Evolutionary conservation across 1,140 invertebrate genomes (phyloP).

Genomic region (Stegodyphus dumicola): DNA sequence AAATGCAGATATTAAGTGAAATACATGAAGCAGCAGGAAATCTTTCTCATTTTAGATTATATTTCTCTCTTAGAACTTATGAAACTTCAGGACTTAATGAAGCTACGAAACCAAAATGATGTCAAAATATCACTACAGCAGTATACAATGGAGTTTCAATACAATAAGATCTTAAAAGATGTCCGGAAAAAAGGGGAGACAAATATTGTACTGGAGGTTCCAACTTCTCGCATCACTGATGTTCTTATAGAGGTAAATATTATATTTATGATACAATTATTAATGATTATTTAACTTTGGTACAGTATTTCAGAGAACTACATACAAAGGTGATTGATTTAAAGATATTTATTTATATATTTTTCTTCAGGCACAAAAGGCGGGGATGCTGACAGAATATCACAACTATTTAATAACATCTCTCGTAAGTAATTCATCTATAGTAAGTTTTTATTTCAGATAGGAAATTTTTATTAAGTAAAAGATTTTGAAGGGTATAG

Average conservation of each 20-base stretch:
- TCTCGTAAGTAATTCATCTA: conserved; percentile 66
- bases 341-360: conserved; percentile 64
- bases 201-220: conserved; percentile 61
- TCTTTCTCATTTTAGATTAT: not conserved
- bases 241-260: conserved; percentile 38
- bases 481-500: no score
- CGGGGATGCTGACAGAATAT: conserved; percentile 66
- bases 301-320: no score
- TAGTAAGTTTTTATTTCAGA: no score
- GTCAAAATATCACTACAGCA: conserved; percentile 51
- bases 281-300: no score
- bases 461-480: no score
- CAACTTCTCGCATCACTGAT: conserved; percentile 51
- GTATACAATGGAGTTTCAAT: conserved; percentile 62
- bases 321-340: not conserved
- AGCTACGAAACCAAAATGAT: conserved; percentile 39
- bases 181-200: conserved; percentile 60
- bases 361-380: conserved; percentile 60
- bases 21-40: no score
- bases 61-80: conserved; percentile 72
- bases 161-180: conserved; percentile 64
- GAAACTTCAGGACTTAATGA: conserved; percentile 82
- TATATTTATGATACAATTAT: not conserved
- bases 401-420: conserved; percentile 67
- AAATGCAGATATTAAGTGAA: no score